Conservation (phyloP, 2,113 vertebrate species). For the Theristicus caerulescens region DNA sequence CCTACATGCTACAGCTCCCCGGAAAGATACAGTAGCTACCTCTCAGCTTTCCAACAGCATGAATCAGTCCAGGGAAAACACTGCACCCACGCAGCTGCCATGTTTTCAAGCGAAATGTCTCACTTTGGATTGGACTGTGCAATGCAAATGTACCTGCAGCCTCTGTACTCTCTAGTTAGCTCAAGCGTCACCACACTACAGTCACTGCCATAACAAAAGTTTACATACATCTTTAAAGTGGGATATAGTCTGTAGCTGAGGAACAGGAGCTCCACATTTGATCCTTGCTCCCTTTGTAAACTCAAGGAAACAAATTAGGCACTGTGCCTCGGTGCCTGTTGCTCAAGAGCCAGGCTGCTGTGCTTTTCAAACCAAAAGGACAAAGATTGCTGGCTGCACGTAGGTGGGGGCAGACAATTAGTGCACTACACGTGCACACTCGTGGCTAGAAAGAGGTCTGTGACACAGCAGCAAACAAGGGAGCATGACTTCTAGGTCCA, state of each 20-base stretch:
- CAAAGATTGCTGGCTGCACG: not conserved
- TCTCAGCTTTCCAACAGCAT: not conserved
- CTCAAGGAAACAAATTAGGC: not conserved
- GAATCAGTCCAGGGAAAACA: not conserved
- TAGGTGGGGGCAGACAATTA: not conserved
- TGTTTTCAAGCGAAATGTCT: fast-evolving
- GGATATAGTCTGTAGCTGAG: no score
- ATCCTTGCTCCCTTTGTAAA: not conserved
- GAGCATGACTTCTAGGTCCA: not conserved
- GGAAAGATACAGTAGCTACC: not conserved
- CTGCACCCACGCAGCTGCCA: not conserved
- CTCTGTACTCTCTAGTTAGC: not conserved
- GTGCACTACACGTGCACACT: not conserved
- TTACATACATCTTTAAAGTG: not conserved
- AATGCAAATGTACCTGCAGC: not conserved
- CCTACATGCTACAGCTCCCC: not conserved
- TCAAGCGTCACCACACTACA: not conserved
- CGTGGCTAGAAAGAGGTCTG: not conserved
- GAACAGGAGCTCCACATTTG: not conserved
- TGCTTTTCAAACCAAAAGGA: not conserved
- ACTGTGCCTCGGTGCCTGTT: not conserved
- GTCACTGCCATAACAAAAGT: not conserved
- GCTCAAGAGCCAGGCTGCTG: not conserved
- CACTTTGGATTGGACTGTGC: not conserved
- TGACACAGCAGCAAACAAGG: not conserved